These are phyloP conservation scores for Pangasius djambal DNA, from an alignment of 2,797 vertebrate genomes.

Conservation along the genomic window DNA sequence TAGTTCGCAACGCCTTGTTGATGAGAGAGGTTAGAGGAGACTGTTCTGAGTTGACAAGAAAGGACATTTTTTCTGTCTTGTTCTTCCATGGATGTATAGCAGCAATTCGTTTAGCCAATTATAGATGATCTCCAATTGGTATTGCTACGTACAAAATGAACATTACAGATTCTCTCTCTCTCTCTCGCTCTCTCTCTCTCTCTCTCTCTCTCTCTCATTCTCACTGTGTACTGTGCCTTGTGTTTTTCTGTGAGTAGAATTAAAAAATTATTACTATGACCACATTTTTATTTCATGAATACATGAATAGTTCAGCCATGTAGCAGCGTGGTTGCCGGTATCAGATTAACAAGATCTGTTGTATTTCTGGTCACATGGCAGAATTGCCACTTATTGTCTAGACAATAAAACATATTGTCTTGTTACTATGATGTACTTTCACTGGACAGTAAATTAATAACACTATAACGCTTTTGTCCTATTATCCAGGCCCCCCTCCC, in stretches of 20 bases:
- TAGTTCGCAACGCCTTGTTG: not conserved
- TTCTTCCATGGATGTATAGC: not conserved
- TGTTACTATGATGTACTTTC: not conserved
- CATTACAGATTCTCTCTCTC: not conserved
- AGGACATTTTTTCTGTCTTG: not conserved
- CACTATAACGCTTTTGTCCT: not conserved
- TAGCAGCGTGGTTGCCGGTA: not conserved
- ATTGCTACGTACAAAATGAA: not conserved
- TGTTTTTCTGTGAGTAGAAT: not conserved
- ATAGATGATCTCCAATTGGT: not conserved
- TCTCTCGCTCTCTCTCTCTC: not conserved
- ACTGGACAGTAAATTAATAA: not conserved
- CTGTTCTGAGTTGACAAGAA: not conserved
- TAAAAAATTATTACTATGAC: no score
- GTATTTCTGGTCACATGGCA: not conserved
- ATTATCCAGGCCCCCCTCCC: no score
- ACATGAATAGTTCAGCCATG: no score
- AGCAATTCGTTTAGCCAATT: not conserved
- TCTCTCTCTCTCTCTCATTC: not conserved
- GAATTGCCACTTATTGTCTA: not conserved
- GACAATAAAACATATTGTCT: not conserved
- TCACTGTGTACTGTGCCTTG: not conserved
- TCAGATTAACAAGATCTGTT: not conserved
- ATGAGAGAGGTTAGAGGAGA: not conserved
- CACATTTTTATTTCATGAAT: not conserved